Evolutionary conservation across 1,140 invertebrate genomes (phyloP).

Genomic region (Frieseomelitta varia): DNA sequence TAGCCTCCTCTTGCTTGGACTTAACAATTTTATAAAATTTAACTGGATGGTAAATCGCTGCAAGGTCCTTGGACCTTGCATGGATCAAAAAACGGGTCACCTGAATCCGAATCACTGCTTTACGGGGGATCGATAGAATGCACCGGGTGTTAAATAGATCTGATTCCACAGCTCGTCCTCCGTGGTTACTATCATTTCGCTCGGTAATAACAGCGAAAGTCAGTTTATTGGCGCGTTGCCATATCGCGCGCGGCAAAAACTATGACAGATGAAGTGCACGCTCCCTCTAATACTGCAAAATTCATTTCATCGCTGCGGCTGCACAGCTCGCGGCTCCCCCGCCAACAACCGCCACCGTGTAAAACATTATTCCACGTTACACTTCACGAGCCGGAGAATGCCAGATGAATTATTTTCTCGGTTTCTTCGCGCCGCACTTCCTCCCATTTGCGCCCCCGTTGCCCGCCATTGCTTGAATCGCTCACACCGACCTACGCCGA

Average conservation of each 20-base stretch:
- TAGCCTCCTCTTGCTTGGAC: no score
- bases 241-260: conserved; percentile 39
- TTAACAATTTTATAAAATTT: no score
- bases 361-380: conserved; percentile 68
- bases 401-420: conserved; percentile 56
- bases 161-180: not conserved
- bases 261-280: conserved; percentile 56
- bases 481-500: not conserved
- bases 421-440: conserved; percentile 37
- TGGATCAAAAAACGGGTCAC: no score
- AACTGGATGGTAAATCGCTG: no score
- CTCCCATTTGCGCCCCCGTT: not conserved
- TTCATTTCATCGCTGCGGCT: conserved; percentile 52
- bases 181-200: conserved; percentile 5
- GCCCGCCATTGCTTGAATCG: not conserved
- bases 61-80: no score
- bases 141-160: not conserved
- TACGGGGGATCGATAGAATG: no score
- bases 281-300: conserved; percentile 55
- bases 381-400: conserved; percentile 50
- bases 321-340: conserved; percentile 7
- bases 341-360: conserved; percentile 41
- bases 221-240: conserved; percentile 51
- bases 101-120: no score
- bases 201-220: conserved; percentile 29